Percentiles rank a stretch among this genome's conserved stretches.
phyloP scores from a whole-genome alignment of 2,797 vertebrate genomes.

The Gymnopithys bicolor region DNA sequence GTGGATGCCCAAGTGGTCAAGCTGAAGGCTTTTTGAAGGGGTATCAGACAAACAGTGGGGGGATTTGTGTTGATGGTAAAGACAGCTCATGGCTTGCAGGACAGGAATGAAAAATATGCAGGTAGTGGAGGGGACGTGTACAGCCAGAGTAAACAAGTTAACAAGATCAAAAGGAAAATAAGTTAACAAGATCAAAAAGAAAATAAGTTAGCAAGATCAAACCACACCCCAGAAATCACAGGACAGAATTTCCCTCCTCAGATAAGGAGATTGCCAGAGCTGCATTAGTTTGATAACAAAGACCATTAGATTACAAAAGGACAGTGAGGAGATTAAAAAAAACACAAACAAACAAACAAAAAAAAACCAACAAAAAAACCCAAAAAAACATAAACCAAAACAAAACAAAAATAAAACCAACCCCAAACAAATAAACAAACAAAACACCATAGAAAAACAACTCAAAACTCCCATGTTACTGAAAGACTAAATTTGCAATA shows the following conservation, averaged over 20 bases:
- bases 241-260: background rate
- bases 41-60: background rate
- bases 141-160: background rate
- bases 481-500: background rate
- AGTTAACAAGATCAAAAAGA: background rate
- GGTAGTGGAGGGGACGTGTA: background rate
- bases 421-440: background rate
- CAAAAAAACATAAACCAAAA: background rate
- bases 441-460: background rate
- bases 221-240: background rate
- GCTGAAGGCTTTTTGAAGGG: background rate
- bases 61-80: background rate
- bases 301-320: background rate
- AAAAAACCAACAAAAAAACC: background rate
- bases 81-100: background rate
- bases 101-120: background rate
- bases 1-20: background rate
- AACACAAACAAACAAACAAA: background rate
- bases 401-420: background rate
- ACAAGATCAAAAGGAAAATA: background rate
- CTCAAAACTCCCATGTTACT: background rate
- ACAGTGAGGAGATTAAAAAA: background rate
- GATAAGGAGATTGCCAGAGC: background rate
- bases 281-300: background rate
- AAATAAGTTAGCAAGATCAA: background rate